A percentile compares a stretch with the other conserved stretches of the same genome.
Conservation (phyloP, 2,888 invertebrate genomes). For the Lepidocyrtoides sp. region DNA sequence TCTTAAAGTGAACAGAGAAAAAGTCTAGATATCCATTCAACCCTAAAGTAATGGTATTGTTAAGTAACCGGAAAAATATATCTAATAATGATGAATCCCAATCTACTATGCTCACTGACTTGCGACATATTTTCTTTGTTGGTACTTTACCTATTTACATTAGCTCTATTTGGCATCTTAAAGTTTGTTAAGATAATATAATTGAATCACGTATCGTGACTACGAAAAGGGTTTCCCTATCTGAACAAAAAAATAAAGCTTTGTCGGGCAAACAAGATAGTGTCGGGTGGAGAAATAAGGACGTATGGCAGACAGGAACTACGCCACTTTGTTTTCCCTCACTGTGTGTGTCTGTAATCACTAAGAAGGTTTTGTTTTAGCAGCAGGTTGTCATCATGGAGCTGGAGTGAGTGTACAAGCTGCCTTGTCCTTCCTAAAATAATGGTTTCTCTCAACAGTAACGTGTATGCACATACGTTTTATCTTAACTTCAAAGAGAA, state of each 20-base stretch:
- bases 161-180: not conserved
- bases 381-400: conserved; percentile 30
- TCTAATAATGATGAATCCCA: not conserved
- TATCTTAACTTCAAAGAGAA: conserved; percentile 51
- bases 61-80: no score
- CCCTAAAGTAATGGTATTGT: no score
- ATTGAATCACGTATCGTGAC: conserved; percentile 69
- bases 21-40: no score
- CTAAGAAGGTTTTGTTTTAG: conserved; percentile 19
- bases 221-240: conserved; percentile 36
- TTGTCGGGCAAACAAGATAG: conserved; percentile 59
- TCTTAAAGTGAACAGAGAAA: no score
- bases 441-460: conserved; percentile 39
- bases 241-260: not conserved
- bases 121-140: not conserved
- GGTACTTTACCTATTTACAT: not conserved
- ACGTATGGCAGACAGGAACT: not conserved
- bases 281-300: conserved; percentile 32
- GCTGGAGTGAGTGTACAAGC: not conserved
- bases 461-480: not conserved
- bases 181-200: conserved; percentile 59
- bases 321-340: not conserved
- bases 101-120: not conserved
- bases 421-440: not conserved
- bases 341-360: no score